These are phyloP conservation scores for Oscheius sp. DNA, from an alignment of 2,888 invertebrate species.

Conservation along the genomic window DNA sequence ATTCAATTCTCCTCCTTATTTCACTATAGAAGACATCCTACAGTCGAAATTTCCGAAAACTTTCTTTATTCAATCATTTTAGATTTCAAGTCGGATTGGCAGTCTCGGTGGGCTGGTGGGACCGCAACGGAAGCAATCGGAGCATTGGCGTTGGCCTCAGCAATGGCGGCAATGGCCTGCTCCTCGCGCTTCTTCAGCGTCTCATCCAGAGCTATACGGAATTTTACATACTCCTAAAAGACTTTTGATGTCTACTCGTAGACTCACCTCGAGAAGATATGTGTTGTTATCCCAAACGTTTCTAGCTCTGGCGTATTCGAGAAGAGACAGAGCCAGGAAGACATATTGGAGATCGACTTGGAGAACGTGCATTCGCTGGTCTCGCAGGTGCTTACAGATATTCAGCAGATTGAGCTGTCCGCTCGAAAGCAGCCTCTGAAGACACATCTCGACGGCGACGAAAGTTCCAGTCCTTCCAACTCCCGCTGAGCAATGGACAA, in stretches of 20 bases:
- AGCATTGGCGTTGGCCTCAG: too few relatives aligned
- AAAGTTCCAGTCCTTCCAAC: constrained; percentile 6
- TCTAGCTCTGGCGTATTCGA: background rate
- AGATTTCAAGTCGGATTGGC: too few relatives aligned
- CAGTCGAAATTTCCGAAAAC: too few relatives aligned
- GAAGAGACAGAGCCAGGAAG: constrained; percentile 1
- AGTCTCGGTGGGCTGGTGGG: too few relatives aligned
- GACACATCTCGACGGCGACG: constrained; percentile 17
- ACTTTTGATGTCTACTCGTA: background rate
- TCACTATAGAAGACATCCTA: too few relatives aligned
- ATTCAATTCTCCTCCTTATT: too few relatives aligned
- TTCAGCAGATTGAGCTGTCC: background rate
- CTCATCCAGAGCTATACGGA: background rate
- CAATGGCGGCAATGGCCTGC: too few relatives aligned
- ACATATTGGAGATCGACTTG: constrained; percentile 9
- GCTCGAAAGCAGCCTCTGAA: background rate
- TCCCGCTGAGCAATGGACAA: constrained; percentile 36
- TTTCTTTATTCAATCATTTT: too few relatives aligned
- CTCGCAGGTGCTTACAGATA: background rate
- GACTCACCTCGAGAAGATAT: too few relatives aligned
- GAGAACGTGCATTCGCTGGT: background rate
- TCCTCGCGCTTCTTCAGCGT: background rate
- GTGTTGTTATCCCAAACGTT: too few relatives aligned
- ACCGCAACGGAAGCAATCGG: too few relatives aligned
- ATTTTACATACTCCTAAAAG: background rate